Evolutionary conservation across 2,797 vertebrate genomes (phyloP), one percentile per base, ranked within the genome.

Genomic region (Taenioides sp.): DNA sequence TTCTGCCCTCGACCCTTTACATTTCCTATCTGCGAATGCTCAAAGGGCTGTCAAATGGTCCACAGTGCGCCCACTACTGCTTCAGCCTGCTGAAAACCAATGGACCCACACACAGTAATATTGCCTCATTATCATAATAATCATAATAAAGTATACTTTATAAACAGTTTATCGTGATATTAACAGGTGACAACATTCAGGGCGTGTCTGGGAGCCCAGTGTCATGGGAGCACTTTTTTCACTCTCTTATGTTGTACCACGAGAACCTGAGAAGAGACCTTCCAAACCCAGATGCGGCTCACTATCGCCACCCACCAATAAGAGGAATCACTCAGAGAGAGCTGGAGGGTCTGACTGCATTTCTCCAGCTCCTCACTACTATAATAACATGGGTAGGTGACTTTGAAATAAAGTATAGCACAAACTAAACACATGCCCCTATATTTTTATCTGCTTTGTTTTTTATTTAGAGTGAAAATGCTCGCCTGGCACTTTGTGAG

Each of bases 141-240:
- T 6, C 34, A 10, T 37, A 37, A 37, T 5, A 3, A 43, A 28
- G 11, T 16, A 3, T 62, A 27, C 22, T 67, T 34, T 7, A 34
- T 0, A 49, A 62, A 31, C 1, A 22, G 65, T 17, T 2, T 12
- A 22, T 47, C 5, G n/a, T 52, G 2, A 71, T 72, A 27, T 71
- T 25, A 9, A 52, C 79, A 98, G 98, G 87, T 62, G 97, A 98
- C 87, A 99, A 97, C 88, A 94, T 98, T 70, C 97, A 99, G 88
- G 96, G 95, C 77, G 92, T 95, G 22, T 90, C 94, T 0, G 96
- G 97, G 72, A 97, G 96, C 80, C 95, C 97, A 1, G 97, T 99
- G 72, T 98, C 97, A 12, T 99, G 98, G 98, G 98, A 99, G 69
- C 98, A 98, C 88, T 97, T 99, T 71, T 99, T 99, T 83, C 97